phyloP scores from a whole-genome alignment of 1,140 invertebrate species.

The Drosophila lini region DNA sequence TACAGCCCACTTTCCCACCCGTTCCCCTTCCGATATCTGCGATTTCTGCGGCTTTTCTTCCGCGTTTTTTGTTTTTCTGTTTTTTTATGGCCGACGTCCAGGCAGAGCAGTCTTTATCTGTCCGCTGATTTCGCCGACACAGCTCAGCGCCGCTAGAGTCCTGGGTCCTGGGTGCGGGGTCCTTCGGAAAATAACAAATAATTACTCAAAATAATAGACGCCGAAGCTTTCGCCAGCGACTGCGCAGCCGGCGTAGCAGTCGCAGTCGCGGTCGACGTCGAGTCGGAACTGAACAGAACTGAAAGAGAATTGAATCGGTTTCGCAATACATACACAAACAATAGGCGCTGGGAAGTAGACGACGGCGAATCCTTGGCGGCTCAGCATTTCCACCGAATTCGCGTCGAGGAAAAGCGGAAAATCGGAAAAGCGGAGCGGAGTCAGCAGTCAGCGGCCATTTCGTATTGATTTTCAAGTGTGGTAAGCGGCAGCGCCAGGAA shows the following conservation, averaged over 20 bases:
- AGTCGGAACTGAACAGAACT: slow-evolving; percentile 28
- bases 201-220: slow-evolving; percentile 69
- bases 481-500: slow-evolving; percentile 52
- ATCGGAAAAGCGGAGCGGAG: slow-evolving; percentile 27
- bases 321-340: slow-evolving; percentile 85
- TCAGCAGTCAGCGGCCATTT: slow-evolving; percentile 51
- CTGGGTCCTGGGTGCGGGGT: slow-evolving; percentile 35
- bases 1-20: slow-evolving; percentile 4
- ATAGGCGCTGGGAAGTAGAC: slow-evolving; percentile 82
- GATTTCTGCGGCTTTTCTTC: slow-evolving; percentile 12
- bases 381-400: slow-evolving; percentile 55
- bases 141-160: slow-evolving; percentile 27
- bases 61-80: background rate
- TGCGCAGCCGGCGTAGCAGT: slow-evolving; percentile 15
- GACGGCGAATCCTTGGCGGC: slow-evolving; percentile 51
- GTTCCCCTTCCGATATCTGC: slow-evolving; percentile 46
- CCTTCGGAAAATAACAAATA: slow-evolving; percentile 71
- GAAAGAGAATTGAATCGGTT: slow-evolving; percentile 72
- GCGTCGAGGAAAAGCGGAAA: slow-evolving; percentile 52
- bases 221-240: slow-evolving; percentile 29
- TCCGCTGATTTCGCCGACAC: slow-evolving; percentile 33
- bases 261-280: slow-evolving; percentile 25
- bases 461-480: slow-evolving; percentile 80
- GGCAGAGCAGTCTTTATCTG: slow-evolving; percentile 61
- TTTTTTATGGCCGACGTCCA: slow-evolving; percentile 13